Evolutionary conservation across 2,113 vertebrate species (phyloP).

Genomic region (Sardina pilchardus): DNA sequence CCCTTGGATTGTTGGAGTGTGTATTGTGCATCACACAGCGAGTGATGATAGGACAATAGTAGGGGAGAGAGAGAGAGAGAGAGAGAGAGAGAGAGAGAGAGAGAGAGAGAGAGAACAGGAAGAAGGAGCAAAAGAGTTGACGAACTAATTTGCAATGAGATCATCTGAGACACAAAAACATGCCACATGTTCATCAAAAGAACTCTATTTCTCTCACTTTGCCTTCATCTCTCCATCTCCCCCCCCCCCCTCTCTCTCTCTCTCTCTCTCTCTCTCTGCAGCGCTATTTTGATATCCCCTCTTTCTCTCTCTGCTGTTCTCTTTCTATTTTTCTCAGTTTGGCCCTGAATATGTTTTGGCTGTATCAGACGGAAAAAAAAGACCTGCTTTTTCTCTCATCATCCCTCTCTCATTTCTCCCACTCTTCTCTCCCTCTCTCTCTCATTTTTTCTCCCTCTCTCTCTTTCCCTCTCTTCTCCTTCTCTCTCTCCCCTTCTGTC

Average conservation of each 20-base stretch:
- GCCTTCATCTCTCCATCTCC: too few species aligned
- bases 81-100: not conserved
- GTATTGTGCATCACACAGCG: not conserved
- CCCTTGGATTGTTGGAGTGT: too few species aligned
- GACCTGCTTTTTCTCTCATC: too few species aligned
- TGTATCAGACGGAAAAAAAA: not conserved
- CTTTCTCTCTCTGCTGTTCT: slow-evolving; percentile 29
- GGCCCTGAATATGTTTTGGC: slow-evolving; percentile 11
- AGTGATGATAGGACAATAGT: not conserved
- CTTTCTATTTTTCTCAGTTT: slow-evolving; percentile 20
- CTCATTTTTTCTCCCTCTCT: not conserved
- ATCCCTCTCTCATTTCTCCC: not conserved
- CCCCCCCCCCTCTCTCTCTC: not conserved
- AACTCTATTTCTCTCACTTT: not conserved
- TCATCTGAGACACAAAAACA: slow-evolving; percentile 11
- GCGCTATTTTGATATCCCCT: slow-evolving; percentile 19
- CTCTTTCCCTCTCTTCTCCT: too few species aligned
- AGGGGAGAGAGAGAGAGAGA: not conserved
- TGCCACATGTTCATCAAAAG: slow-evolving; percentile 7
- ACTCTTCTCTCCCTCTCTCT: not conserved
- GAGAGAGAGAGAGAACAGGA: not conserved
- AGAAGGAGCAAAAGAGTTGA: not conserved
- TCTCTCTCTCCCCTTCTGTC: not conserved
- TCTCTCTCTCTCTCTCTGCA: slow-evolving; percentile 26
- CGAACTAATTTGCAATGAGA: not conserved